These are phyloP conservation scores for Zaprionus ornatus DNA, from an alignment of 1,140 invertebrate genomes.

Conservation along the genomic window DNA sequence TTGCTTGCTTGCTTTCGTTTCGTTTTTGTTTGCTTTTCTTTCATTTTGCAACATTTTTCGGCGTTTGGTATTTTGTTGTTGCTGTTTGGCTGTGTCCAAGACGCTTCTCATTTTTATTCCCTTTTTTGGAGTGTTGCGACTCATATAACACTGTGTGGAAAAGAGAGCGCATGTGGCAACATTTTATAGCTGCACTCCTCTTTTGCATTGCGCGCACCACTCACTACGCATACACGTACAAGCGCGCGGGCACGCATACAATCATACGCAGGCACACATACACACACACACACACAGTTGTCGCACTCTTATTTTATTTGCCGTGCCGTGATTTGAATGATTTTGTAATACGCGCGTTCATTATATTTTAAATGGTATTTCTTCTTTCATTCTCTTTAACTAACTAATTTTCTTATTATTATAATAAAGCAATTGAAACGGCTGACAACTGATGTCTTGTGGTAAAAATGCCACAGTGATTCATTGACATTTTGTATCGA, in stretches of 20 bases:
- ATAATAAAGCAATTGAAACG: constrained; percentile 13
- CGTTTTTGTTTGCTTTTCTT: constrained; percentile 65
- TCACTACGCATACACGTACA: constrained; percentile 51
- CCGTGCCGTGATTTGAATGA: constrained; percentile 78
- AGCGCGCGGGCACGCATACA: constrained; percentile 43
- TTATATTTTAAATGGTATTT: constrained; percentile 47
- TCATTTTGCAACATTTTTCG: constrained; percentile 74
- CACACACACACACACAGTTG: constrained; percentile 46
- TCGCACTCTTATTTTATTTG: constrained; percentile 76
- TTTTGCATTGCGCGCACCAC: constrained; percentile 63
- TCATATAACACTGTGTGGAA: constrained; percentile 77
- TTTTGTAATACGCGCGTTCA: constrained; percentile 80
- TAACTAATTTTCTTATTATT: constrained; percentile 11
- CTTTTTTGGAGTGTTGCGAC: constrained; percentile 80
- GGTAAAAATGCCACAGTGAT: constrained; percentile 47
- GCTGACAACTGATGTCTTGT: constrained; percentile 25
- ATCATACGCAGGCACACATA: constrained; percentile 18
- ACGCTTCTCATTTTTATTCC: constrained; percentile 78
- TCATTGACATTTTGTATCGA: constrained; percentile 63
- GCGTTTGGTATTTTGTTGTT: constrained; percentile 55
- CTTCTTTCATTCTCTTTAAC: background rate
- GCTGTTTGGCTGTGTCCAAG: constrained; percentile 55
- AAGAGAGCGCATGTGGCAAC: constrained; percentile 56
- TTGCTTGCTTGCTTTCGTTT: constrained; percentile 56
- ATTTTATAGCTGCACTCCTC: constrained; percentile 76